phyloP scores from a whole-genome alignment of 2,113 vertebrate species.

The Lophochroa leadbeateri region DNA sequence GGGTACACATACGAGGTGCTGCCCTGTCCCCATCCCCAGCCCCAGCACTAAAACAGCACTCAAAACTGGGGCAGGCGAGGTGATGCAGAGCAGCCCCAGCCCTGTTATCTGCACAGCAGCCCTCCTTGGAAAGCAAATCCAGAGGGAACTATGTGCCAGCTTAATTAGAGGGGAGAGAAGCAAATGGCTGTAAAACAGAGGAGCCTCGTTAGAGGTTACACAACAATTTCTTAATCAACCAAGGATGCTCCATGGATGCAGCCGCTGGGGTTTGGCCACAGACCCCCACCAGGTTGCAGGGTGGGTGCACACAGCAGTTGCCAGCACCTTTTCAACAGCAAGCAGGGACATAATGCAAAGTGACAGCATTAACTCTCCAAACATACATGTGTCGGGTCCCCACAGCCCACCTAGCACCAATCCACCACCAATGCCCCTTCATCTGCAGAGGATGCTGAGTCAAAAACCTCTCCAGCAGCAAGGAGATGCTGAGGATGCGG shows the following conservation, averaged over 20 bases:
- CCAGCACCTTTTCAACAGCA: background rate
- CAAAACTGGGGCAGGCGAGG: background rate
- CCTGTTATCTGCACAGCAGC: background rate
- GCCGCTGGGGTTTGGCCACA: background rate
- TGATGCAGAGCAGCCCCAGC: background rate
- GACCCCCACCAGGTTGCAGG: background rate
- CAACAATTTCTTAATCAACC: conserved; percentile 35
- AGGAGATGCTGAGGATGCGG: background rate
- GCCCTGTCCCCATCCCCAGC: background rate
- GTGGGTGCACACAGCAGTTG: background rate
- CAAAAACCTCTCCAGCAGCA: background rate
- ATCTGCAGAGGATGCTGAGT: rapidly evolving
- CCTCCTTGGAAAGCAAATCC: background rate
- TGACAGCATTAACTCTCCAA: background rate
- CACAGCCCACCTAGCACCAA: background rate
- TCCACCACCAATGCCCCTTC: background rate
- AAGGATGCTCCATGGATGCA: background rate
- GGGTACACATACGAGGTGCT: rapidly evolving
- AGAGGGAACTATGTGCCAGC: background rate
- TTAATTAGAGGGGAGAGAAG: background rate
- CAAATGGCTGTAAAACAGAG: background rate
- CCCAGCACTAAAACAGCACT: background rate
- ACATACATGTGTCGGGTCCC: rapidly evolving
- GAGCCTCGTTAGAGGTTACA: conserved; percentile 15
- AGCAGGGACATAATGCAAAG: background rate